Base-by-base conservation (phyloP, 2,113 vertebrate genomes). In the Chaenocephalus aceratus region DNA sequence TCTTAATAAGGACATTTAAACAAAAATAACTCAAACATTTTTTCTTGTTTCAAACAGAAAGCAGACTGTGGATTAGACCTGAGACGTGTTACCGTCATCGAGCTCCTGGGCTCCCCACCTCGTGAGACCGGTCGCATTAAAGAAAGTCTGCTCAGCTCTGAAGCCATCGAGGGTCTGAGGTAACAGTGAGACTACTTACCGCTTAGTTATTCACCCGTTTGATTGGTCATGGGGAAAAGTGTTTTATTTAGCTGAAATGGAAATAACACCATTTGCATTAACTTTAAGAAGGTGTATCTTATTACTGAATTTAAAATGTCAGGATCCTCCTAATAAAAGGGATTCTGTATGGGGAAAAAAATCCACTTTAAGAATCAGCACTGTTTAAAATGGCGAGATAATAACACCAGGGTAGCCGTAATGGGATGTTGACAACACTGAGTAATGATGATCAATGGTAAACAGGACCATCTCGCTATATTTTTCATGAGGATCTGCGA, bases 131-230 rank as follows among this genome's bases (percentile, higher is more conserved):
- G 98, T 0, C 96, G 96, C 30, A 97, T 99, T 75, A 96, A 94
- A 57, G 96, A 97, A 53, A 95, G 93, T 49, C 92, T 88, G 57
- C 92, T 99, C 12, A 91, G 93, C 8, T 57, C 92, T 0, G 91
- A 94, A 74, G 96, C 97, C 93, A 96, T 98, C 0, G 95, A 99
- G 85, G 96, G 97, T 66, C 94, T 99, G 90, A 97, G 98, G 98
- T 99, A 90, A 84, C 1, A 21, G 14, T 13, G 7, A 49, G 4
- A 30, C 7, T 2, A 41, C 7, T 41, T 9, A 23, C 51, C 23
- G 72, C 48, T 59, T 60, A 41, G 26, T 64, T 2, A 46, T 14
- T 72, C 49, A 58, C 10, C n/a, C 0, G 0, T 59, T 54, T 49
- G 30, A 26, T 21, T 62, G 58, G 41, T 78, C 30, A 53, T 7